Conservation (phyloP, 30 jellyfish, hydroid and myxozoan genomes). For the Cassiopea xamachana region DNA sequence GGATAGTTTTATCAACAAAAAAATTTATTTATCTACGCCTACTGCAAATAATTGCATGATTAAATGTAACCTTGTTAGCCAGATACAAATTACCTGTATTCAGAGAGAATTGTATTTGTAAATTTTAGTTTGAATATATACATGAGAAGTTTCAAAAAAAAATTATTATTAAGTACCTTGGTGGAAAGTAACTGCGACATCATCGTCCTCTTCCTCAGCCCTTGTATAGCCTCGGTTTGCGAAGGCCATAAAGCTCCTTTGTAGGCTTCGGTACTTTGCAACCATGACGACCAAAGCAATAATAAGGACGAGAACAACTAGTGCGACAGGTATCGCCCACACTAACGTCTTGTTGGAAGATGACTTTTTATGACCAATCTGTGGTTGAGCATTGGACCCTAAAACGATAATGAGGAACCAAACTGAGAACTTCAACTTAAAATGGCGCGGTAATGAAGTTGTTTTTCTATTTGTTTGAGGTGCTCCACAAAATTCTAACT, state of each 20-base stretch:
- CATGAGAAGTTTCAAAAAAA: not conserved
- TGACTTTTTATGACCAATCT: conserved; percentile 26
- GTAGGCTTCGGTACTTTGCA: conserved; percentile 81
- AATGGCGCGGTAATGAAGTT: too few relatives aligned
- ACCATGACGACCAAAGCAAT: conserved; percentile 83
- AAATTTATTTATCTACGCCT: too few relatives aligned
- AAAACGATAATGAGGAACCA: not conserved
- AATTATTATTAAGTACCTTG: conserved; percentile 42
- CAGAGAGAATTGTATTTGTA: too few relatives aligned
- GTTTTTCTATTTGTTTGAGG: too few relatives aligned
- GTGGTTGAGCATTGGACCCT: conserved; percentile 48
- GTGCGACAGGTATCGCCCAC: conserved; percentile 98
- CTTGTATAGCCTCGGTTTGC: conserved; percentile 91
- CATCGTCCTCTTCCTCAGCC: conserved; percentile 87
- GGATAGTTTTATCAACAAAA: not conserved
- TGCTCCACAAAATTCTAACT: too few relatives aligned
- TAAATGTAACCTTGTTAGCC: too few relatives aligned
- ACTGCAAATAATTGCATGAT: too few relatives aligned
- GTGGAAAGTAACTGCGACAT: conserved; percentile 91
- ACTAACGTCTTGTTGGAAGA: conserved; percentile 50
- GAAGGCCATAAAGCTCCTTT: conserved; percentile 96
- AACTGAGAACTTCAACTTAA: too few relatives aligned
- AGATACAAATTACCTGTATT: too few relatives aligned
- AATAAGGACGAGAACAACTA: conserved; percentile 79
- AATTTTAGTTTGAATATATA: too few relatives aligned